Evolutionary conservation across 1,140 invertebrate species (phyloP), one percentile per base, ranked within the genome.

Genomic region (Nasonia vitripennis): DNA sequence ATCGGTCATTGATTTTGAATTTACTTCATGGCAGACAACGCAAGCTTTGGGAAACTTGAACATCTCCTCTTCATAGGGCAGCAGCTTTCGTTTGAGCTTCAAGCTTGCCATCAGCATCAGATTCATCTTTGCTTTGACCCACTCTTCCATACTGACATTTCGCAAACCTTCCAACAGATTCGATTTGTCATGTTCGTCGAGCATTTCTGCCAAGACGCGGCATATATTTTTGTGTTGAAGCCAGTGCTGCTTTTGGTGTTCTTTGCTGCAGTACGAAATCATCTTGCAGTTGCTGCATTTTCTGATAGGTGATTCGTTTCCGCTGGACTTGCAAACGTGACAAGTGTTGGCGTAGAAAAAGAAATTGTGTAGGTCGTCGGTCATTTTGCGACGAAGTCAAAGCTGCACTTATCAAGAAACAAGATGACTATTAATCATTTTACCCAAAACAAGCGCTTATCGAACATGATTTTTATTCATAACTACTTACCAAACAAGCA

Each of bases 161-260:
- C 78, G 68, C 51, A 62, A 31, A 77, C 74, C 86, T 83, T 85
- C 75, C 11, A 87, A 86, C 51, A 87, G 20, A 67, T 71, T 83
- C n/a, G 78, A 79, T 23, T 82, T 71, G 27, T 68, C 79, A 0
- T 83, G 71, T 31, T 87, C 51, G 14, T 85, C 78, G 11, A 86
- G 45, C 12, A 91, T 86, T 70, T 88, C 74, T 2, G 81, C 78
- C 23, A 92, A 74, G 20, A 83, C 83, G 23, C 87, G 87, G 68
- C 91, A 92, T 27, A 92, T 86, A 62, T 89, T 84, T 87, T 90
- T 91, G 62, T 92, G 92, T 10, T 89, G 88, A n/a, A 85, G 67
- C 91, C 91, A 91, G 73, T 92, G 91, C n/a, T 89, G 82, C 85
- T 89, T 92, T 77, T 92, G 91, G 81, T 92, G 91, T 31, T 89